phyloP scores from a whole-genome alignment of 2,888 invertebrate species.

The Lordiphosa fenestrarum region DNA sequence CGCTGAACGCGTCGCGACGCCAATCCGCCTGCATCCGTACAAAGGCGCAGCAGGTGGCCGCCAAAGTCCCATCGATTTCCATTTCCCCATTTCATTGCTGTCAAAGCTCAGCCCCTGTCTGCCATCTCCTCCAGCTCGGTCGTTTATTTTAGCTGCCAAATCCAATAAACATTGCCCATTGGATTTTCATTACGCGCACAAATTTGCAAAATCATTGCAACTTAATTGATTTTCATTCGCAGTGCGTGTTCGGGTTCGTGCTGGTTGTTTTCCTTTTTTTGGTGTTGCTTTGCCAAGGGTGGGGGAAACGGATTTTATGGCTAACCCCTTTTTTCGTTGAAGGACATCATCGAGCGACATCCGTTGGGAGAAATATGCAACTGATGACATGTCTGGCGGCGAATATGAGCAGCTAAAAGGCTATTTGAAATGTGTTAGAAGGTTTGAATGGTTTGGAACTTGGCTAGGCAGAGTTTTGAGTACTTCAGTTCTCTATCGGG shows the following conservation, averaged over 20 bases:
- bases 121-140: background rate
- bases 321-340: too few species aligned
- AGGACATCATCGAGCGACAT: constrained; percentile 35
- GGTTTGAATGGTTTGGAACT: constrained; percentile 44
- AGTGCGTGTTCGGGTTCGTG: constrained; percentile 15
- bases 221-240: constrained; percentile 72
- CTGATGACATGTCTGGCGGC: constrained; percentile 34
- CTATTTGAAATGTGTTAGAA: constrained; percentile 54
- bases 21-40: constrained; percentile 28
- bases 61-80: constrained; percentile 52
- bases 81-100: constrained; percentile 46
- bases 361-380: constrained; percentile 23
- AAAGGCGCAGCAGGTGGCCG: constrained; percentile 67
- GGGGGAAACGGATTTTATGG: constrained; percentile 9
- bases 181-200: constrained; percentile 43
- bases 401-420: background rate
- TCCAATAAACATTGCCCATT: constrained; percentile 63
- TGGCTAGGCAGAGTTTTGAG: constrained; percentile 33
- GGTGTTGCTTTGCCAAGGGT: background rate
- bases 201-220: constrained; percentile 65
- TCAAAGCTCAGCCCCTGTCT: constrained; percentile 30
- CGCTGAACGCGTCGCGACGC: constrained; percentile 15
- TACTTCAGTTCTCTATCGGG: background rate
- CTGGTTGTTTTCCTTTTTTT: background rate
- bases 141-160: constrained; percentile 50